These are phyloP conservation scores for Riparia riparia DNA, from an alignment of 2,113 vertebrate species.

Conservation along the genomic window DNA sequence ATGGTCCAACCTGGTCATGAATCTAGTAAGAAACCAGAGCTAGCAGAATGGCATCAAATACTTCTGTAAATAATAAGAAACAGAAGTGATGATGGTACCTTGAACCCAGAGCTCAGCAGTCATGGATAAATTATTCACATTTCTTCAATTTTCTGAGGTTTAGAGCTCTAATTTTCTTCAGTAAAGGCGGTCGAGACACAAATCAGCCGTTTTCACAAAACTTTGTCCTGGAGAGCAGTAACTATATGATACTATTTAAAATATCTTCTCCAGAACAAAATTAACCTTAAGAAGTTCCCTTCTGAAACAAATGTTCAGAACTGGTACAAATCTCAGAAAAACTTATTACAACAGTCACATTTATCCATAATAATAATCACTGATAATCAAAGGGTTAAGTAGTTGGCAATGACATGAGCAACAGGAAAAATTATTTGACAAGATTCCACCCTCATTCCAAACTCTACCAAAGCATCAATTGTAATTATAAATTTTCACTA, in stretches of 20 bases:
- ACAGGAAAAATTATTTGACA: constrained; percentile 33
- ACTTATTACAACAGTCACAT: neutral
- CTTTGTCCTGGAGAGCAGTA: neutral
- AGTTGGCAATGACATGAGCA: constrained; percentile 17
- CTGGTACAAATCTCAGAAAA: neutral
- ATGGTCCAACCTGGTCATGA: neutral
- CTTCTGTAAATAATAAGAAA: neutral
- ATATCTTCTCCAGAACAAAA: neutral
- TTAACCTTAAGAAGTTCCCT: neutral
- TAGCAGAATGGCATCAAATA: neutral
- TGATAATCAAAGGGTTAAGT: constrained; percentile 55
- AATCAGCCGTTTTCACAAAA: neutral
- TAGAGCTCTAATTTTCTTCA: neutral
- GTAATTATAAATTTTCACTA: constrained; percentile 75
- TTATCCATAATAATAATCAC: neutral
- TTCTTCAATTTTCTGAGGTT: neutral
- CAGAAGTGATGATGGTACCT: neutral
- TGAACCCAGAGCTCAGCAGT: neutral
- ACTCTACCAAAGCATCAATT: constrained; percentile 57
- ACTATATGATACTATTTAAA: neutral
- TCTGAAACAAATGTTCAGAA: neutral
- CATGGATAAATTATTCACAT: neutral
- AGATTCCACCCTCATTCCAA: constrained; percentile 52
- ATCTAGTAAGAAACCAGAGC: neutral
- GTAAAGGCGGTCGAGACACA: neutral